phyloP scores from a whole-genome alignment of 2,888 invertebrate species.

The Plagiodera versicolora region DNA sequence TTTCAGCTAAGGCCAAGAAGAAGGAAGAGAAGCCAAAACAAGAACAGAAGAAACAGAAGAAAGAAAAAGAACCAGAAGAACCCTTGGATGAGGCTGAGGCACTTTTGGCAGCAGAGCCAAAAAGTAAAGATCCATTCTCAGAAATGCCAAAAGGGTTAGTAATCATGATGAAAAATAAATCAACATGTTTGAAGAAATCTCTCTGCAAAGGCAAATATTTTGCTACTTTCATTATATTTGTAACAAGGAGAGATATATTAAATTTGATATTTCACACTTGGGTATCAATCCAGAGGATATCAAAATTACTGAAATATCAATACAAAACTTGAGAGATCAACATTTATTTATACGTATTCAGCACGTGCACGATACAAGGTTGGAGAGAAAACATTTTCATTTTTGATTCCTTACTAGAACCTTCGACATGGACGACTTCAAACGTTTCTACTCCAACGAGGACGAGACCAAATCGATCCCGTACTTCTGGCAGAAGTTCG shows the following conservation, averaged over 20 bases:
- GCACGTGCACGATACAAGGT: too few species aligned
- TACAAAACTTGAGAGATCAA: too few species aligned
- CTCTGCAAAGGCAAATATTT: constrained; percentile 14
- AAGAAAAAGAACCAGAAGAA: constrained; percentile 58
- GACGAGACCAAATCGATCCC: constrained; percentile 91
- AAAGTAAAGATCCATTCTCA: constrained; percentile 90
- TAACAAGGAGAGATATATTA: constrained; percentile 17
- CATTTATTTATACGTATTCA: too few species aligned
- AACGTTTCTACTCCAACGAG: constrained; percentile 96
- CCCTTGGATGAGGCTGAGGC: constrained; percentile 71
- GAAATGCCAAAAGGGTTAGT: constrained; percentile 80
- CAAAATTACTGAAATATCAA: constrained; percentile 6
- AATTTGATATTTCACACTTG: constrained; percentile 16
- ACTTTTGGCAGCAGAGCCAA: constrained; percentile 73
- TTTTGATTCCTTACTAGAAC: constrained; percentile 62
- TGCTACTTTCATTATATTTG: constrained; percentile 9
- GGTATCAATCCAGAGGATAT: neutral
- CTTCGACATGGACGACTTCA: constrained; percentile 96
- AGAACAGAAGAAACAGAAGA: constrained; percentile 54
- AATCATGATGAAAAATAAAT: too few species aligned
- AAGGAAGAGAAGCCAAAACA: constrained; percentile 53
- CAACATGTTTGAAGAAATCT: too few species aligned
- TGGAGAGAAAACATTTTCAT: too few species aligned
- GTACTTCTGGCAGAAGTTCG: constrained; percentile 98
- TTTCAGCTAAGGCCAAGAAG: constrained; percentile 46